Percentiles rank a stretch among this genome's conserved stretches.
These are phyloP conservation scores for Tenthredo scrophulariae DNA, from an alignment of 2,888 invertebrate genomes.

Conservation along the genomic window DNA sequence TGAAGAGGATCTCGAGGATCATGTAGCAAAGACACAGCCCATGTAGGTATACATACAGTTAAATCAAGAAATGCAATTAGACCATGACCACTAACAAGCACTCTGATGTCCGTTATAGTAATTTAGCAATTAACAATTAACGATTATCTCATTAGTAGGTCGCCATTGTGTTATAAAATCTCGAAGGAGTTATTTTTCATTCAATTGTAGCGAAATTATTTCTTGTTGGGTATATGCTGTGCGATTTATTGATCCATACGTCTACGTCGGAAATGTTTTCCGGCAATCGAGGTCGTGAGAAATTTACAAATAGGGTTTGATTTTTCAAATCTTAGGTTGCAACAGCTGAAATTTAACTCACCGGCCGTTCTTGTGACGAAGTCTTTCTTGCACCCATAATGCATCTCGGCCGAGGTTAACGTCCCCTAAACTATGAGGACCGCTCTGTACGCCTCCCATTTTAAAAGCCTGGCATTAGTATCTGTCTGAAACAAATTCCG, in stretches of 20 bases:
- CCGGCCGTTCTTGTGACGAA: constrained; percentile 73
- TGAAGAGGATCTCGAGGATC: not conserved
- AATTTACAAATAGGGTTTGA: not conserved
- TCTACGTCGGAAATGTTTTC: not conserved
- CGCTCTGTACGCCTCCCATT: constrained; percentile 76
- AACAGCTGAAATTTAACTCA: constrained; percentile 61
- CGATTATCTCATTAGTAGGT: constrained; percentile 55
- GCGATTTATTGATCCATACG: not conserved
- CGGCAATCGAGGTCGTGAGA: not conserved
- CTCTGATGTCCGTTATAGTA: constrained; percentile 68
- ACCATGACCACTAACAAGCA: constrained; percentile 76
- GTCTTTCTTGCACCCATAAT: constrained; percentile 75
- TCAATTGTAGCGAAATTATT: not conserved
- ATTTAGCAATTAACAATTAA: constrained; percentile 72
- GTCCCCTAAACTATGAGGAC: constrained; percentile 72
- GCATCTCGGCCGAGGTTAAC: constrained; percentile 64
- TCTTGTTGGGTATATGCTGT: not conserved
- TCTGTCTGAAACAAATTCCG: constrained; percentile 36
- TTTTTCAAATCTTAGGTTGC: constrained; percentile 49
- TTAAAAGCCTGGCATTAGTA: constrained; percentile 37
- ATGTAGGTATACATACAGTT: constrained; percentile 26
- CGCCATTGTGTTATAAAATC: constrained; percentile 14
- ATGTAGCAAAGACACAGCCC: constrained; percentile 13
- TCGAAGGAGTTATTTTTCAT: constrained; percentile 3
- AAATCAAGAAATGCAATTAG: constrained; percentile 71